These are phyloP conservation scores for Nicator chloris DNA, from an alignment of 2,113 vertebrate species.

Conservation along the genomic window DNA sequence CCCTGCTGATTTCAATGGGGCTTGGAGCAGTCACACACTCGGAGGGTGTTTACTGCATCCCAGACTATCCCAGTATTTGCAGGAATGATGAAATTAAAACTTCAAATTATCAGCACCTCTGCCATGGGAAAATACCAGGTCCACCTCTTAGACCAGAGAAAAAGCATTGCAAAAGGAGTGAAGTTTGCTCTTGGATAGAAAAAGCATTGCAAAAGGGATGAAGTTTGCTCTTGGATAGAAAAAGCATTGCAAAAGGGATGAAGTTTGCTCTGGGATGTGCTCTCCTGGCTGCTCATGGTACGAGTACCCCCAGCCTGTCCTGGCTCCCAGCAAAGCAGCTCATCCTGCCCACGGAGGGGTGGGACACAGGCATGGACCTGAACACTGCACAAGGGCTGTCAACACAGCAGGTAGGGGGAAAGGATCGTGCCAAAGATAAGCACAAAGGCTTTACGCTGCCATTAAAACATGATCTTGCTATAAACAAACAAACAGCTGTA, in stretches of 20 bases:
- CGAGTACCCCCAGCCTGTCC: not conserved
- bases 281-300: accelerated
- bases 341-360: accelerated
- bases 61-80: not conserved
- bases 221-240: not conserved
- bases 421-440: not conserved
- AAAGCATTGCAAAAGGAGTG: not conserved
- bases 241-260: not conserved
- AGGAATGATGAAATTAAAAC: constrained; percentile 20
- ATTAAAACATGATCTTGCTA: not conserved
- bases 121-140: not conserved
- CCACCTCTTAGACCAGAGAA: not conserved
- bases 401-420: not conserved
- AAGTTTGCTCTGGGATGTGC: not conserved
- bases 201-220: not conserved
- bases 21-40: constrained; percentile 14
- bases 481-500: not conserved
- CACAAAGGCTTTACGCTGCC: not conserved
- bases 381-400: not conserved
- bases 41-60: not conserved
- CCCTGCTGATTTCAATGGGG: constrained; percentile 36
- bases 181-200: not conserved
- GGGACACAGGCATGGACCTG: not conserved
- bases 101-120: not conserved
- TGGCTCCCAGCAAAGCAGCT: not conserved